These are phyloP conservation scores for Chamaetylas fuelleborni DNA, from an alignment of 2,113 vertebrate species.

Conservation along the genomic window DNA sequence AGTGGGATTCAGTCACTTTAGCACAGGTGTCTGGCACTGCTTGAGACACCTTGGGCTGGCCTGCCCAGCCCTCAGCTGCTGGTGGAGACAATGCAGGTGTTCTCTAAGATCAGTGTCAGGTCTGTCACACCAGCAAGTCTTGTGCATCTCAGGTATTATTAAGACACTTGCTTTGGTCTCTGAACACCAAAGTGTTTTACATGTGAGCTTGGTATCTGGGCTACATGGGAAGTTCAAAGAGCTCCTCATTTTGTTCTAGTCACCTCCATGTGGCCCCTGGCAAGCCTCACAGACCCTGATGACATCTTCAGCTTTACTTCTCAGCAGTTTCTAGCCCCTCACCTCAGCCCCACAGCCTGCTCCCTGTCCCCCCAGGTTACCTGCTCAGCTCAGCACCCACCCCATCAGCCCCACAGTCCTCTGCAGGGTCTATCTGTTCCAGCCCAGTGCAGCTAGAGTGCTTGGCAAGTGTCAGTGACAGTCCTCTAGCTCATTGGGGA, in stretches of 20 bases:
- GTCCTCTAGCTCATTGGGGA: neutral
- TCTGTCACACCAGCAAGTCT: neutral
- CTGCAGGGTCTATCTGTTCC: neutral
- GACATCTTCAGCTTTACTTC: neutral
- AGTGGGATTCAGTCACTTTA: neutral
- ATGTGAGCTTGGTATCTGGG: neutral
- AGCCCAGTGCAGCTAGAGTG: neutral
- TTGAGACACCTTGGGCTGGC: neutral
- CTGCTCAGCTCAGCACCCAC: neutral
- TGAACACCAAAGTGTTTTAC: neutral
- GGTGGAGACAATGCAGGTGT: neutral
- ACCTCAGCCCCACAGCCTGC: neutral
- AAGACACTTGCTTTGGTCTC: neutral
- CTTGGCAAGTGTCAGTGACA: neutral
- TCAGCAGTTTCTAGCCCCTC: neutral
- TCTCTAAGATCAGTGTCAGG: neutral
- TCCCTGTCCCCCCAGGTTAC: neutral
- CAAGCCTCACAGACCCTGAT: neutral
- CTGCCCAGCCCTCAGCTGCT: neutral
- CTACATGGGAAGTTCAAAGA: neutral
- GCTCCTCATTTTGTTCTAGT: accelerated
- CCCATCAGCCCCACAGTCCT: neutral
- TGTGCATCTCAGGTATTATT: neutral
- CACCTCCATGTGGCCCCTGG: neutral
- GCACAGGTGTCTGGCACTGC: neutral